These are phyloP conservation scores for Drosophila paracracens DNA, from an alignment of 2,888 invertebrate species.

Conservation along the genomic window DNA sequence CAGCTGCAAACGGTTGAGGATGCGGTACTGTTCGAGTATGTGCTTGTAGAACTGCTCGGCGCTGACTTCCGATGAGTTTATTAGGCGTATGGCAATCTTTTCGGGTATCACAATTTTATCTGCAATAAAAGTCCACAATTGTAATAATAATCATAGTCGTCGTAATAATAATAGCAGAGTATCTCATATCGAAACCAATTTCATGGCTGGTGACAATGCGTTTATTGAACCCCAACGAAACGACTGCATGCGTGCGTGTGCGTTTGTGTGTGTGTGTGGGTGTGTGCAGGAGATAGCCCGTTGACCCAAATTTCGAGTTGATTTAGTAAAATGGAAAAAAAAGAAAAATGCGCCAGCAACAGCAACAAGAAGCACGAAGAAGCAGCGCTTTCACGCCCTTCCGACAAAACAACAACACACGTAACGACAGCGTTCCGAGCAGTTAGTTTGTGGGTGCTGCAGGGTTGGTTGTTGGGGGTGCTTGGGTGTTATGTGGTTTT, in stretches of 20 bases:
- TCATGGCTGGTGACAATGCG: slow-evolving; percentile 59
- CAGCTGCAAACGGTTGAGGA: slow-evolving; percentile 78
- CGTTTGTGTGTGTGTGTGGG: slow-evolving; percentile 23
- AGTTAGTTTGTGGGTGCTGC: slow-evolving; percentile 27
- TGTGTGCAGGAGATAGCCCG: slow-evolving; percentile 73
- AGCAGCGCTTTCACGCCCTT: slow-evolving; percentile 55
- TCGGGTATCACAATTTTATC: slow-evolving; percentile 85
- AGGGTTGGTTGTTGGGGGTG: neutral
- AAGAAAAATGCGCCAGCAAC: slow-evolving; percentile 44
- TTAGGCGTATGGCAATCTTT: slow-evolving; percentile 84
- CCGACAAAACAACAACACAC: slow-evolving; percentile 27
- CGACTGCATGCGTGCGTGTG: slow-evolving; percentile 4
- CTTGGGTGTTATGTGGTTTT: slow-evolving; percentile 1
- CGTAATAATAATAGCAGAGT: neutral
- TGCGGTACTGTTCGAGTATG: slow-evolving; percentile 82
- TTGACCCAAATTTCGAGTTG: slow-evolving; percentile 82
- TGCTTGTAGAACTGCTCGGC: slow-evolving; percentile 85
- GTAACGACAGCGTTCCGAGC: slow-evolving; percentile 38
- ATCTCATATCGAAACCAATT: slow-evolving; percentile 32
- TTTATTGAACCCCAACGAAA: slow-evolving; percentile 67
- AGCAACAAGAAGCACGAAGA: slow-evolving; percentile 37
- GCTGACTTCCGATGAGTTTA: slow-evolving; percentile 84
- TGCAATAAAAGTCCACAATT: slow-evolving; percentile 32
- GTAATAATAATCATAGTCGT: neutral
- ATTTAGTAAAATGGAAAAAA: slow-evolving; percentile 70